Evolutionary conservation across 2,888 invertebrate species (phyloP).

Genomic region (Hoplodrina blanda): DNA sequence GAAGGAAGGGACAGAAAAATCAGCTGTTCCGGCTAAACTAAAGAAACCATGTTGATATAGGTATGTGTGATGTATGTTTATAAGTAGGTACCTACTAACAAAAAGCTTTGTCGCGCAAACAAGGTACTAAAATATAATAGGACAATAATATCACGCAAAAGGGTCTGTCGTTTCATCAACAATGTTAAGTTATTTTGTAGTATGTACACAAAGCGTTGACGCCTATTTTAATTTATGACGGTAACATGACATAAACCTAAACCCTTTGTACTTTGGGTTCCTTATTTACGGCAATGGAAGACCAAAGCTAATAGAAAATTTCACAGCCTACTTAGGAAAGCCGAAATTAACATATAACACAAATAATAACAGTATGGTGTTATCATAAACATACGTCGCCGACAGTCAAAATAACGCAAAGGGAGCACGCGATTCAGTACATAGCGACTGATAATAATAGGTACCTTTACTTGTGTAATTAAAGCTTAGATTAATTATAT

Average conservation of each 20-base stretch:
- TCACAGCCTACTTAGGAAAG: slow-evolving; percentile 5
- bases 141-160: slow-evolving; percentile 1
- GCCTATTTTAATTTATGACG: not conserved
- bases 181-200: slow-evolving; percentile 13
- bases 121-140: slow-evolving; percentile 1
- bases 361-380: slow-evolving; percentile 8
- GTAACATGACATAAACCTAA: not conserved
- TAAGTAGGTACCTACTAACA: not conserved
- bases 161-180: not conserved
- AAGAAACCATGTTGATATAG: too few species aligned
- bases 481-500: slow-evolving; percentile 31
- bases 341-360: slow-evolving; percentile 19
- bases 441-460: slow-evolving; percentile 45
- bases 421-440: slow-evolving; percentile 2
- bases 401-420: slow-evolving; percentile 18
- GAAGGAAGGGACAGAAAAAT: too few species aligned
- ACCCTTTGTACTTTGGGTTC: not conserved
- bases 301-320: slow-evolving; percentile 5
- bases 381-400: slow-evolving; percentile 17
- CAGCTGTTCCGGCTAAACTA: too few species aligned
- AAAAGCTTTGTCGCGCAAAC: not conserved
- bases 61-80: too few species aligned
- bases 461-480: slow-evolving; percentile 32
- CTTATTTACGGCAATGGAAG: not conserved
- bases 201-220: slow-evolving; percentile 7